Base-by-base conservation (phyloP, 2,888 invertebrate genomes). In the Plagodis dolabraria region DNA sequence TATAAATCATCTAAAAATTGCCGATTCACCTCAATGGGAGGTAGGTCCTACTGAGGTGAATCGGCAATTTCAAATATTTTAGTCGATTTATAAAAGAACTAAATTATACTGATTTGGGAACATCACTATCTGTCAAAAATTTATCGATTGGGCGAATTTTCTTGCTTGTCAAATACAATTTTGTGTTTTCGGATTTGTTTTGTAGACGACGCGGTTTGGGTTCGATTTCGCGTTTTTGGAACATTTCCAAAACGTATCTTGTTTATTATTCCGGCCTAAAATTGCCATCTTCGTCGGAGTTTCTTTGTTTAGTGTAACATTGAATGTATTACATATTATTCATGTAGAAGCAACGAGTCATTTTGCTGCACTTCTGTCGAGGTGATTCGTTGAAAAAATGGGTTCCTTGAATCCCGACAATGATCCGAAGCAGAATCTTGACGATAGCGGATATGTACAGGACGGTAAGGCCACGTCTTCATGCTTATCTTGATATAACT, bases 361-460 rank as follows among this genome's bases (percentile, higher is more conserved):
- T 52, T 62, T 56, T 51, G 57, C 47, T 52, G 57, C 50, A 45
- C 40, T 54, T 47, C 36, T 42, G 22, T 34, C 43, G 46, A 53
- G 55, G 57, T 63, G 64, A 49, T 51, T 48, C 38, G 46, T 54
- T 35, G 22, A 53, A 79, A 36, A 77, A 78, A 90, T 90, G 89
- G 84, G 75, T 40, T 75, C 82, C 33, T 54, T 77, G 53, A 71
- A 75, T 57, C 70, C 72, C 36, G 84, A 80, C 55, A 71, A 66
- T 51, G 77, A 72, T 6, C 36, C 60, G 2, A 79, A 77, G 53
- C 73, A 65, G n/a, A 86, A 85, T 9, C 53, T 87, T 34, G 76
- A 87, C 52, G 87, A 87, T 51, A 86, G 86, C 53, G 86, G 86
- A 46, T 82, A 80, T 59, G 79, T 80, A 7, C 79, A 84, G 49